phyloP scores from a whole-genome alignment of 2,797 vertebrate species.

The Sebastes glaucus region DNA sequence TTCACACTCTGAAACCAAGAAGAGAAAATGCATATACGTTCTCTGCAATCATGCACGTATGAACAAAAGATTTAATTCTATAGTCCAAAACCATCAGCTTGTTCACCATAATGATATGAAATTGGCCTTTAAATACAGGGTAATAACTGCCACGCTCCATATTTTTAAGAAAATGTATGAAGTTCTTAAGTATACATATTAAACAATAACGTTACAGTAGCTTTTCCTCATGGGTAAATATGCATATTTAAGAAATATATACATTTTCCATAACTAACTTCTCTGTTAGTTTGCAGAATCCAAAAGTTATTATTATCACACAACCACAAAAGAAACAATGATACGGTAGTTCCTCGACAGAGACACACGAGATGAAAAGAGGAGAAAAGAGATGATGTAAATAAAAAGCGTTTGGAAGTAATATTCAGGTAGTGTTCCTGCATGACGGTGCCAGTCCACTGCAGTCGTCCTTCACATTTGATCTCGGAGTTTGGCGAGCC shows the following conservation, averaged over 20 bases:
- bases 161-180: background rate
- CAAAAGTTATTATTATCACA: constrained; percentile 26
- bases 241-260: constrained; percentile 27
- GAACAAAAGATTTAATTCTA: background rate
- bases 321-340: constrained; percentile 1
- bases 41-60: constrained; percentile 24
- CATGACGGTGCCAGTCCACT: background rate
- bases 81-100: background rate
- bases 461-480: constrained; percentile 68
- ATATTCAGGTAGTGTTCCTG: constrained; percentile 58
- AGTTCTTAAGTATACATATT: constrained; percentile 30
- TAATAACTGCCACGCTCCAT: background rate
- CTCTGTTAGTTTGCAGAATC: constrained; percentile 21
- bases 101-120: constrained; percentile 17
- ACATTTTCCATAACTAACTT: constrained; percentile 4
- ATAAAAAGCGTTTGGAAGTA: constrained; percentile 23
- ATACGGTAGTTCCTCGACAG: constrained; percentile 24
- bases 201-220: constrained; percentile 16
- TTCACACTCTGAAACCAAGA: constrained; percentile 15
- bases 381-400: constrained; percentile 16
- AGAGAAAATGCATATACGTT: constrained; percentile 32
- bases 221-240: constrained; percentile 20
- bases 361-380: constrained; percentile 29
- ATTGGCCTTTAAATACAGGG: constrained; percentile 20
- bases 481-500: constrained; percentile 85